Evolutionary conservation across 1,140 invertebrate genomes (phyloP).

Genomic region (Tachypleus tridentatus): DNA sequence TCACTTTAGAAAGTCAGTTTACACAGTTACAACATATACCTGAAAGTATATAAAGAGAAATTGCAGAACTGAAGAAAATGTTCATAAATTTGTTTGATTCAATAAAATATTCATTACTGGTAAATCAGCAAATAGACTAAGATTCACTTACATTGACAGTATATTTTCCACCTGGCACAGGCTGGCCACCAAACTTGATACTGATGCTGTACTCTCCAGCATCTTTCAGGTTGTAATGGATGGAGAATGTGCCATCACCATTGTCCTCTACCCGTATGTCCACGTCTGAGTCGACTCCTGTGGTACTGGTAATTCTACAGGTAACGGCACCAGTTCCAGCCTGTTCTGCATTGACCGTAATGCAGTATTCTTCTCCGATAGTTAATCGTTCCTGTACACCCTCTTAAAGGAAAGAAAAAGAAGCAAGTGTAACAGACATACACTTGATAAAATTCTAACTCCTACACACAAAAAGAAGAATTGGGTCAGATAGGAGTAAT

Average conservation of each 20-base stretch:
- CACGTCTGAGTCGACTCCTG: constrained; percentile 42
- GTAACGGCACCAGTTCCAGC: constrained; percentile 73
- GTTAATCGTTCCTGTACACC: constrained; percentile 51
- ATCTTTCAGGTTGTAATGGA: constrained; percentile 66
- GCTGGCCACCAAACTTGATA: constrained; percentile 77
- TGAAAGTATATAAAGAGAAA: too few species aligned
- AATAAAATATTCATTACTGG: too few species aligned
- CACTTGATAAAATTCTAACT: too few species aligned
- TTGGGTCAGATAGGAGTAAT: too few species aligned
- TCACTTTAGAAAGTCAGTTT: too few species aligned
- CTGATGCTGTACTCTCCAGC: constrained; percentile 71
- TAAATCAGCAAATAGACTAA: too few species aligned
- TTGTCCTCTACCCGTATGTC: constrained; percentile 78
- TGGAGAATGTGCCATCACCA: constrained; percentile 66
- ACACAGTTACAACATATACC: too few species aligned
- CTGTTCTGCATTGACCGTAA: constrained; percentile 68
- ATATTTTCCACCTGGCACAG: constrained; percentile 68
- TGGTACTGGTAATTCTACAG: constrained; percentile 57
- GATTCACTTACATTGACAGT: constrained; percentile 55
- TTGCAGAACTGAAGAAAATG: too few species aligned
- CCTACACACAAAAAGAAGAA: too few species aligned
- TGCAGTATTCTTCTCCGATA: constrained; percentile 62
- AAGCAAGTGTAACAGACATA: too few species aligned
- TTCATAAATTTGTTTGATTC: too few species aligned
- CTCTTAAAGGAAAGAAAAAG: constrained; percentile 32